Base-by-base conservation (phyloP, 2,113 vertebrate genomes). In the Gallinago paraguaiae region DNA sequence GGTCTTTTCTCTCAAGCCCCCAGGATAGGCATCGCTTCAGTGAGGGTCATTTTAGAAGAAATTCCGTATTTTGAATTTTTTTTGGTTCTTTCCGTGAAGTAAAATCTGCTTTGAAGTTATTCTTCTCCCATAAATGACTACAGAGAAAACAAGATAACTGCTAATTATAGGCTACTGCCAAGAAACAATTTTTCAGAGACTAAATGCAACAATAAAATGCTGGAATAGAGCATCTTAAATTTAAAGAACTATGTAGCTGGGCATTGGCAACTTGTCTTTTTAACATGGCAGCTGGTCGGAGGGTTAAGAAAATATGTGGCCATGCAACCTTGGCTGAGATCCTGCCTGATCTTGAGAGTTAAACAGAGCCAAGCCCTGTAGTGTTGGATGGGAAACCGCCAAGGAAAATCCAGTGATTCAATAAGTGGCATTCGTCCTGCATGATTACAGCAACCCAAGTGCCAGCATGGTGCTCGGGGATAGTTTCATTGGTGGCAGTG, bases 331-430 rank as follows among this genome's bases (percentile, higher is more conserved):
- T 96, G 96, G 96, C 95, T 91, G 88, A 93, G 86, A 89, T 96
- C 91, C 93, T 94, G 83, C 81, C 77, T 93, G 92, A 96, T 94
- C 95, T 84, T 84, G 69, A 20, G 78, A 79, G 74, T 65, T 85
- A 93, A 93, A 92, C 77, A 65, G 77, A 82, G 95, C 95, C 96
- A 97, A 94, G 95, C 86, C 88, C 86, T 95, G 92, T 93, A 89
- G 92, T 84, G 88, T 79, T 96, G 77, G 92, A 96, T 79, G 93
- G 93, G 95, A 95, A 96, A 91, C 23, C 0, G 41, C 95, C 88
- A 95, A 97, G 96, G 93, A 96, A 93, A 96, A 96, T 95, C 95
- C 92, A 95, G 92, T 76, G 92, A 95, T 93, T 96, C 86, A 89
- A 0, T 88, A 92, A 94, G 77, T 82, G 88, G 90, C 95, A 94